Conservation (phyloP, 2,888 invertebrate species). For the Stegana nigrithorax region DNA sequence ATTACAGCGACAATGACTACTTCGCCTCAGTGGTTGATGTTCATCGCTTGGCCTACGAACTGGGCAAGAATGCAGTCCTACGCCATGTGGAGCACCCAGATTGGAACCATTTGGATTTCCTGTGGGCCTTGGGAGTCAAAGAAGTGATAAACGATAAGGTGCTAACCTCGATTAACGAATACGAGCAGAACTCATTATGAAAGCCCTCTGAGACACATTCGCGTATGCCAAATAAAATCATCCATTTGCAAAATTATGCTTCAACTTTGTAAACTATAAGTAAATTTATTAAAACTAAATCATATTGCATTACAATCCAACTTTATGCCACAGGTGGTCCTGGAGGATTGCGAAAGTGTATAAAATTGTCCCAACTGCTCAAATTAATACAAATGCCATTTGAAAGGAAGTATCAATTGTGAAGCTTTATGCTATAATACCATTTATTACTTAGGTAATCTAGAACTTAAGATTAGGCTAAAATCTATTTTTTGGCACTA, state of each 20-base stretch:
- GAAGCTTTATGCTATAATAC: too few relatives aligned
- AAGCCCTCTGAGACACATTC: too few relatives aligned
- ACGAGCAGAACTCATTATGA: too few relatives aligned
- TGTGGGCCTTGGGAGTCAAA: conserved; percentile 36
- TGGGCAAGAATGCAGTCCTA: conserved; percentile 23
- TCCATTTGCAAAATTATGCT: not conserved
- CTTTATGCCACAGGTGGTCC: not conserved
- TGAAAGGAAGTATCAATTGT: too few relatives aligned
- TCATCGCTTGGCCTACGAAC: conserved; percentile 23
- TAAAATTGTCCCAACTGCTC: too few relatives aligned
- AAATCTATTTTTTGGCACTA: conserved; percentile 47
- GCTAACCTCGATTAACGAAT: not conserved
- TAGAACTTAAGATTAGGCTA: not conserved
- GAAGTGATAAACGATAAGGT: conserved; percentile 32
- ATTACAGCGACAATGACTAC: conserved; percentile 39
- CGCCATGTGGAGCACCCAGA: conserved; percentile 32
- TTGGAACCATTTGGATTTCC: conserved; percentile 45
- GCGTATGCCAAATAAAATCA: not conserved
- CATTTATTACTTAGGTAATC: too few relatives aligned
- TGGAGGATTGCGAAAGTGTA: too few relatives aligned
- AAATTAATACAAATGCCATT: too few relatives aligned
- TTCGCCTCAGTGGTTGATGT: conserved; percentile 33
- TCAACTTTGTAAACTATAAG: conserved; percentile 34
- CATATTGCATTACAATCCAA: not conserved
- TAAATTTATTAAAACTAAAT: conserved; percentile 10